phyloP scores from a whole-genome alignment of 2,888 invertebrate genomes.

The Platynereis dumerilii region DNA sequence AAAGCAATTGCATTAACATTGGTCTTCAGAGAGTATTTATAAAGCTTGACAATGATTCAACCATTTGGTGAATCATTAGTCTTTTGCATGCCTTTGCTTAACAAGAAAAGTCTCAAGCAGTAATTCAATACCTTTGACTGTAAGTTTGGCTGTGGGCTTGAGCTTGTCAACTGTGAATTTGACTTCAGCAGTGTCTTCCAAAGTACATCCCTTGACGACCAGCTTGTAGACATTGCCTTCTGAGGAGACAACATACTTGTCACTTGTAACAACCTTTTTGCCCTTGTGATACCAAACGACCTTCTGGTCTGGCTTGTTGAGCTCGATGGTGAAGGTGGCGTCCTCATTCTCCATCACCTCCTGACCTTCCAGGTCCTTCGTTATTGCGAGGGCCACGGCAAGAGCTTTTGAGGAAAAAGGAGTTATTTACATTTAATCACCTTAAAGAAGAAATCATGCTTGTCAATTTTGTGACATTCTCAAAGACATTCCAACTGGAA shows the following conservation, averaged over 20 bases:
- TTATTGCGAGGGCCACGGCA: too few species aligned
- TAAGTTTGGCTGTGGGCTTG: slow-evolving; percentile 79
- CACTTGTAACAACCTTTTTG: slow-evolving; percentile 83
- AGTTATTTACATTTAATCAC: too few species aligned
- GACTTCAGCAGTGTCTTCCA: slow-evolving; percentile 80
- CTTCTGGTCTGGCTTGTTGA: slow-evolving; percentile 78
- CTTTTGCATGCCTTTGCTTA: too few species aligned
- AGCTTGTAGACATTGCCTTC: slow-evolving; percentile 52
- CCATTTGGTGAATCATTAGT: too few species aligned
- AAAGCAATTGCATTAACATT: too few species aligned
- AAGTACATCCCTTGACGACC: slow-evolving; percentile 42
- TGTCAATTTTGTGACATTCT: too few species aligned
- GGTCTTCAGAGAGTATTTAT: too few species aligned
- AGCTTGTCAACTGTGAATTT: slow-evolving; percentile 75
- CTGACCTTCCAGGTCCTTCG: slow-evolving; percentile 25
- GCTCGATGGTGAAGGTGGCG: slow-evolving; percentile 70
- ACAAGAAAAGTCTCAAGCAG: too few species aligned
- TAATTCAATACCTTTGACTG: slow-evolving; percentile 75
- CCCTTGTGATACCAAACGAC: slow-evolving; percentile 76
- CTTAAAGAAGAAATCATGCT: too few species aligned
- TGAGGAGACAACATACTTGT: slow-evolving; percentile 82
- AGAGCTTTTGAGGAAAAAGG: too few species aligned
- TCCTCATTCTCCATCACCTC: slow-evolving; percentile 34
- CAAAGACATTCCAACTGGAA: too few species aligned
- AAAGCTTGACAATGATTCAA: too few species aligned